A percentile compares a stretch with the other conserved stretches of the same genome.
Conservation (phyloP, 2,888 invertebrate genomes). For the Colostygia pectinataria region DNA sequence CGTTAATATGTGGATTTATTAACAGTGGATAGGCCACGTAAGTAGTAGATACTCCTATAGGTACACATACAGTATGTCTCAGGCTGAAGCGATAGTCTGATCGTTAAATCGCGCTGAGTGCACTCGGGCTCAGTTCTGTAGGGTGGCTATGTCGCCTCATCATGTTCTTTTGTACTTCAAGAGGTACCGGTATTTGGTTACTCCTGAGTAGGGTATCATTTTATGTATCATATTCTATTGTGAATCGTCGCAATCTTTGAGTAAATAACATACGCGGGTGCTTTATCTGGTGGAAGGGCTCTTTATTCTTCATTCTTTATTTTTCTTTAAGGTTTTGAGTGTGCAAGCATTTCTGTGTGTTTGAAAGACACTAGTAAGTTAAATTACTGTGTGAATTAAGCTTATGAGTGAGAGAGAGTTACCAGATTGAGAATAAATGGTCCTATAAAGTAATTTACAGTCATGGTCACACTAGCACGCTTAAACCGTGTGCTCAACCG, state of each 20-base stretch:
- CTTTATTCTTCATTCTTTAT: too few species aligned
- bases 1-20: too few species aligned
- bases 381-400: too few species aligned
- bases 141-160: constrained; percentile 38
- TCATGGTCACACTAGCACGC: constrained; percentile 11
- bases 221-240: constrained; percentile 13
- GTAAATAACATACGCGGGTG: not conserved
- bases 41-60: not conserved
- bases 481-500: constrained; percentile 18
- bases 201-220: constrained; percentile 8
- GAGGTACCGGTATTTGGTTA: constrained; percentile 13
- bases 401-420: too few species aligned
- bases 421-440: not conserved
- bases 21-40: too few species aligned
- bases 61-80: not conserved
- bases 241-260: not conserved
- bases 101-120: constrained; percentile 57
- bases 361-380: too few species aligned
- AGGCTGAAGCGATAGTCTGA: constrained; percentile 38
- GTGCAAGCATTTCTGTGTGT: too few species aligned
- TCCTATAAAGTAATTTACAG: not conserved
- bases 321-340: too few species aligned
- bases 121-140: constrained; percentile 46
- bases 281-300: not conserved
- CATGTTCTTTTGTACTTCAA: constrained; percentile 28